Percentiles rank a stretch among this genome's conserved stretches.
Conservation (phyloP, 30 jellyfish, hydroid and myxozoan species). For the Sanderia malayensis region DNA sequence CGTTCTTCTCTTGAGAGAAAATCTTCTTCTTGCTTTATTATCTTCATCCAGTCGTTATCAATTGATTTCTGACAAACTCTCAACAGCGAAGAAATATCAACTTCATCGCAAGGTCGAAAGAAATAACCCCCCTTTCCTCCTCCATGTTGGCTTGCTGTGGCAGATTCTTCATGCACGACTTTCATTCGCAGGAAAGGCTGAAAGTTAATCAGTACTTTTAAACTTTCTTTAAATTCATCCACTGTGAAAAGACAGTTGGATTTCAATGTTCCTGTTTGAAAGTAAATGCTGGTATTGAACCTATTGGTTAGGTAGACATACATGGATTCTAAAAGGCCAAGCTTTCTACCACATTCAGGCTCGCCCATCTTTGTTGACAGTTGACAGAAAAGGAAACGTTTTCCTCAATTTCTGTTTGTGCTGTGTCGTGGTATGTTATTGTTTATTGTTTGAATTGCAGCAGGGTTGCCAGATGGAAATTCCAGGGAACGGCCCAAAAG, state of each 20-base stretch:
- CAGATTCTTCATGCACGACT: slow-evolving; percentile 19
- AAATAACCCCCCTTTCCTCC: slow-evolving; percentile 12
- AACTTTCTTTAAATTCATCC: slow-evolving; percentile 24
- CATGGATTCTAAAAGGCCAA: slow-evolving; percentile 37
- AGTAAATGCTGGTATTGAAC: slow-evolving; percentile 17
- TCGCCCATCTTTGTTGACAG: background rate
- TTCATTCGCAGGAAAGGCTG: slow-evolving; percentile 54
- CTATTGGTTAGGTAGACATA: slow-evolving; percentile 12
- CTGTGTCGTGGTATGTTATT: too few species aligned
- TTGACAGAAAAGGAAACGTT: too few species aligned
- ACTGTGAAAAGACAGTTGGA: slow-evolving; percentile 14
- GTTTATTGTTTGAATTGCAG: too few species aligned
- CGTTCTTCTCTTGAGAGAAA: slow-evolving; percentile 42
- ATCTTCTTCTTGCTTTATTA: slow-evolving; percentile 30
- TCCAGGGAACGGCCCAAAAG: too few species aligned
- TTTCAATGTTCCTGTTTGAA: slow-evolving; percentile 18
- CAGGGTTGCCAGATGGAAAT: too few species aligned
- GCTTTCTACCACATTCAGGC: background rate
- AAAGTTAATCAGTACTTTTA: slow-evolving; percentile 10
- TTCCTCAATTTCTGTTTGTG: too few species aligned
- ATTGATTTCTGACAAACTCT: slow-evolving; percentile 7
- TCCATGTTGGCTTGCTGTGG: background rate
- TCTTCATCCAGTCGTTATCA: slow-evolving; percentile 16
- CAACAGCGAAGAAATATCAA: slow-evolving; percentile 9
- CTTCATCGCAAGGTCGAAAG: slow-evolving; percentile 27